phyloP scores from a whole-genome alignment of 2,797 vertebrate species.

The Artibeus jamaicensis region DNA sequence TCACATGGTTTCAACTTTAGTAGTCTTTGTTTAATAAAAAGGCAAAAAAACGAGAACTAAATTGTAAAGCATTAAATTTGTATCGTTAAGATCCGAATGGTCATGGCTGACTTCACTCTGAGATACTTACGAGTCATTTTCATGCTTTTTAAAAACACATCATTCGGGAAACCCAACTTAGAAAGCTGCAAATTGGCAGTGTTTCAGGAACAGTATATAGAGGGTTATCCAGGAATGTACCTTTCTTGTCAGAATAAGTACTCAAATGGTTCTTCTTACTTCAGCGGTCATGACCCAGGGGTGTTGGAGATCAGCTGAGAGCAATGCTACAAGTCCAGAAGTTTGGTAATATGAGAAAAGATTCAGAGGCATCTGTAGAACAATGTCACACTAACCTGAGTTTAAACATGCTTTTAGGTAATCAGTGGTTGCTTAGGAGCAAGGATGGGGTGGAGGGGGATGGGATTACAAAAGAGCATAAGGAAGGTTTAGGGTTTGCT shows the following conservation, averaged over 20 bases:
- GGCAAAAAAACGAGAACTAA: neutral
- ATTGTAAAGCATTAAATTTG: neutral
- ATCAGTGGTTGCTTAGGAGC: neutral
- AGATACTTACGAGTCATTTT: neutral
- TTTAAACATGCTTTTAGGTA: neutral
- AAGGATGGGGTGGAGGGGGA: neutral
- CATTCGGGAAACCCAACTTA: neutral
- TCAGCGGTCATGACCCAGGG: neutral
- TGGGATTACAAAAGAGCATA: neutral
- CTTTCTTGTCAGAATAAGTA: neutral
- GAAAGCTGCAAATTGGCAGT: neutral
- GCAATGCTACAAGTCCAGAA: neutral
- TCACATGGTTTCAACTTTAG: neutral
- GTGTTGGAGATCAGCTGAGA: neutral
- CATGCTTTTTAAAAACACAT: slow-evolving; percentile 4
- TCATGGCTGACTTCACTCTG: neutral
- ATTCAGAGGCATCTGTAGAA: neutral
- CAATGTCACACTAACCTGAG: neutral
- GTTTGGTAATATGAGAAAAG: neutral
- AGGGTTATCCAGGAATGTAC: neutral
- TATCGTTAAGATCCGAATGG: neutral
- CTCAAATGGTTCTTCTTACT: neutral
- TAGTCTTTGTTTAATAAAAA: neutral
- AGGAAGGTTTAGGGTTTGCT: neutral
- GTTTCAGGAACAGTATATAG: neutral